These are phyloP conservation scores for Teinopalpus imperialis DNA, from an alignment of 2,888 invertebrate genomes.

Conservation along the genomic window DNA sequence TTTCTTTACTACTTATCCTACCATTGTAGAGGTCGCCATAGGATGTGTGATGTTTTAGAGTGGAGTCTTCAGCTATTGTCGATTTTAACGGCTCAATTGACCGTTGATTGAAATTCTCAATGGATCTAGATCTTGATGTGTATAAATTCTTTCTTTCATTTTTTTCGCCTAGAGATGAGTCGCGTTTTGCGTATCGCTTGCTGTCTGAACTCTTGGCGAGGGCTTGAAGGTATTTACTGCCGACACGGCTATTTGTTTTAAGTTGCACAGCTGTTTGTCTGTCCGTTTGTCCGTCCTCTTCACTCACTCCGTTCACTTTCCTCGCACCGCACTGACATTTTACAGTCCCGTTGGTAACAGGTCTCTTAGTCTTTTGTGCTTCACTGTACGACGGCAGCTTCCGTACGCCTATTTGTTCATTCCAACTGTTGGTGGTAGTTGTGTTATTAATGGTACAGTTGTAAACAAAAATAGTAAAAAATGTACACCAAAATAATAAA, in stretches of 20 bases:
- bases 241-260: constrained; percentile 71
- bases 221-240: constrained; percentile 74
- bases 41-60: constrained; percentile 72
- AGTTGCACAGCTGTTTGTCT: constrained; percentile 58
- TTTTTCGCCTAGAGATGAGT: constrained; percentile 65
- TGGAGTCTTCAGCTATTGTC: constrained; percentile 58
- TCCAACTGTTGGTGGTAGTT: constrained; percentile 63
- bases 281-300: constrained; percentile 48
- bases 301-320: constrained; percentile 60
- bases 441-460: neutral
- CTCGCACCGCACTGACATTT: constrained; percentile 73
- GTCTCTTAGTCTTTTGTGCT: constrained; percentile 79
- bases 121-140: constrained; percentile 69
- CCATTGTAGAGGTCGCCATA: constrained; percentile 73
- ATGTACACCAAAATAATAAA: neutral
- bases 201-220: constrained; percentile 55
- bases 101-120: constrained; percentile 72
- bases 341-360: constrained; percentile 67
- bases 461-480: neutral
- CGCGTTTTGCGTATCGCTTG: constrained; percentile 62
- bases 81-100: constrained; percentile 51
- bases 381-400: constrained; percentile 78
- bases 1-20: constrained; percentile 68
- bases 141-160: constrained; percentile 55
- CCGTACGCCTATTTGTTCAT: constrained; percentile 77